Conservation (phyloP, 2,113 vertebrate species). For the Caloenas nicobarica region DNA sequence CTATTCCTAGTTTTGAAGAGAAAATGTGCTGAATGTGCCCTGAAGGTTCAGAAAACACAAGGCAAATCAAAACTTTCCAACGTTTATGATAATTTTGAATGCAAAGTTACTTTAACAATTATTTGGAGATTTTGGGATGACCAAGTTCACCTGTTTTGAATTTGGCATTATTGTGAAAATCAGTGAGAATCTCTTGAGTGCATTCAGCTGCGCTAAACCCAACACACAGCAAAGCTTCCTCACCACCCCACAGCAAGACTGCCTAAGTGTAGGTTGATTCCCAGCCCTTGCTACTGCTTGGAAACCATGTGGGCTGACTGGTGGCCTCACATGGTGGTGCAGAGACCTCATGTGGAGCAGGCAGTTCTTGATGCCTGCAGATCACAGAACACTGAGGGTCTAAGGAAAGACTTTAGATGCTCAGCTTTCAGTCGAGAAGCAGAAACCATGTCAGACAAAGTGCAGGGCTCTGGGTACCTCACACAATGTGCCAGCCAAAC, state of each 20-base stretch:
- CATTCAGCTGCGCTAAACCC: not conserved
- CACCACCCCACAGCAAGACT: not conserved
- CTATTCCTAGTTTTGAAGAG: not conserved
- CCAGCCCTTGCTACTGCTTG: not conserved
- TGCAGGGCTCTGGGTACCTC: not conserved
- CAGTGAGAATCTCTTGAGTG: not conserved
- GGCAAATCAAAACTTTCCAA: not conserved
- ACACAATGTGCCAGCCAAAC: not conserved
- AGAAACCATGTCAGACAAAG: not conserved
- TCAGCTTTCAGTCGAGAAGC: not conserved
- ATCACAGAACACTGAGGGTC: accelerated
- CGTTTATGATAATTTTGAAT: not conserved
- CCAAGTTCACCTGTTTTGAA: not conserved
- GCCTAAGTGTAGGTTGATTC: not conserved
- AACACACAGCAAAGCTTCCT: not conserved
- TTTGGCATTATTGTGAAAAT: not conserved
- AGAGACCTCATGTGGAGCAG: not conserved
- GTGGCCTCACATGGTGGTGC: not conserved
- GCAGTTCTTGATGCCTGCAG: not conserved
- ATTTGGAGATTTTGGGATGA: not conserved
- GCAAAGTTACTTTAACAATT: not conserved
- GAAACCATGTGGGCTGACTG: not conserved
- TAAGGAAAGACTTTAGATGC: not conserved
- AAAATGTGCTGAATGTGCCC: not conserved
- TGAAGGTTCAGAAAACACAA: not conserved